A percentile compares a stretch with the other conserved stretches of the same genome.
Conservation (phyloP, 1,140 invertebrate genomes). For the Procambarus virginalis region DNA sequence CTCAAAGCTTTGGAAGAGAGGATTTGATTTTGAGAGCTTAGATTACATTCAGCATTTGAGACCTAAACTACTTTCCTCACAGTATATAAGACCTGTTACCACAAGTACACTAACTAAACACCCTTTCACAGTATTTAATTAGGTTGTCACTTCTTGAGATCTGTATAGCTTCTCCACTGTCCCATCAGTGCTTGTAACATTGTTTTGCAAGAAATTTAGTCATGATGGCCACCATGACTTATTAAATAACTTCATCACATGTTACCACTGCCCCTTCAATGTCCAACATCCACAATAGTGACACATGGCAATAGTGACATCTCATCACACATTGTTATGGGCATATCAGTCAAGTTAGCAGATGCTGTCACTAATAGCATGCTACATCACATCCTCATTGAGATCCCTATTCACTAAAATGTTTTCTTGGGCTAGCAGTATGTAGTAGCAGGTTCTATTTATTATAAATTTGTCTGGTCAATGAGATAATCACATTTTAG, state of each 20-base stretch:
- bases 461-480: background rate
- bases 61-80: background rate
- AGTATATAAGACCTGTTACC: background rate
- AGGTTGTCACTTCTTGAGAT: background rate
- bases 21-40: background rate
- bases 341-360: background rate
- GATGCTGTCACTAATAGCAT: background rate
- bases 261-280: background rate
- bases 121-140: background rate
- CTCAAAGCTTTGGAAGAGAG: background rate
- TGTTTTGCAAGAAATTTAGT: background rate
- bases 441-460: background rate
- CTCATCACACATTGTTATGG: background rate
- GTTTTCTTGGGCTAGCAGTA: background rate
- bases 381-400: too few species aligned
- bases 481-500: background rate
- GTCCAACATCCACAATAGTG: background rate
- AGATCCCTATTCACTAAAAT: background rate
- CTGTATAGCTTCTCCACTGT: background rate
- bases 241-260: background rate
- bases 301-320: background rate
- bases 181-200: background rate
- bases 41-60: background rate
- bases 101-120: background rate
- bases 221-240: background rate